Evolutionary conservation across 2,113 vertebrate species (phyloP), one percentile per base, ranked within the genome.

Genomic region (Rhegmatorhina hoffmannsi): DNA sequence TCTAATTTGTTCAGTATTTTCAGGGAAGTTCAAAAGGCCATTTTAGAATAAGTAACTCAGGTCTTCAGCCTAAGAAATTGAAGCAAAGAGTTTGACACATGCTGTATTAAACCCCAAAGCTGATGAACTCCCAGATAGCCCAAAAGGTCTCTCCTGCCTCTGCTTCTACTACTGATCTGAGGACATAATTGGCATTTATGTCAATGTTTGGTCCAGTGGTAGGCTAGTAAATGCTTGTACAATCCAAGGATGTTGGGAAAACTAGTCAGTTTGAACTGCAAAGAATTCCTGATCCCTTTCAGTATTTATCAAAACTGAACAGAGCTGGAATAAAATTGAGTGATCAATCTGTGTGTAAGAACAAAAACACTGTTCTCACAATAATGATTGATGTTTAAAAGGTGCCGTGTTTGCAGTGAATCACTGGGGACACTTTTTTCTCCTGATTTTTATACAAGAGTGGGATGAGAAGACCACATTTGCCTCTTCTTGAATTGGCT

Each of bases 331-430:
- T 4, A 90, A 79, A 90, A 67, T 10, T 9, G 29, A 75, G 7
- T 7, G 58, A 73, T 31, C 0, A 2, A 68, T 21, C 49, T 19
- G 12, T 47, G 15, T 0, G 0, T 53, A 79, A 77, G 11, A 91
- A 63, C 29, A 3, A 84, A 49, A 73, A 19, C 69, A 52, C 33
- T 46, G 33, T 55, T 56, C 36, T 62, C 28, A 34, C 72, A 43
- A 36, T 20, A 81, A 38, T 4, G 53, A 64, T 3, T 47, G 29
- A 10, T 7, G 6, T 53, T 89, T 60, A 60, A 47, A 77, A 40
- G 7, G 17, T 24, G 6, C 3, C 1, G 0, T 56, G 5, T 58
- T 88, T 78, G 18, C 24, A 63, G 5, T 25, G 53, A 66, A 52
- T 31, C 7, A 19, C 9, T 28, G 21, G 8, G 9, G 24, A 66